phyloP scores from a whole-genome alignment of 2,888 invertebrate species.

The Leucophora obtusa region DNA sequence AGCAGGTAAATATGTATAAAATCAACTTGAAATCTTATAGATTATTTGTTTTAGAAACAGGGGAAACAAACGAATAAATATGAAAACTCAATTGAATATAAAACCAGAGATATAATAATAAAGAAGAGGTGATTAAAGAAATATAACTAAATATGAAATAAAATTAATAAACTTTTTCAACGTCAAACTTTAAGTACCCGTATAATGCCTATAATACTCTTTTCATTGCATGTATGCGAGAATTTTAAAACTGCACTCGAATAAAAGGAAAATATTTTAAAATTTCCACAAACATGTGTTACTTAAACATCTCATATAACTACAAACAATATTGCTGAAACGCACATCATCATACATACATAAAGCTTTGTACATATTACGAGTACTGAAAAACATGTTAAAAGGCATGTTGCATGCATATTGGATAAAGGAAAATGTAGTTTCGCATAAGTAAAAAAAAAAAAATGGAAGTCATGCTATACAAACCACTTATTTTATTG shows the following conservation, averaged over 20 bases:
- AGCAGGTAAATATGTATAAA: conserved; percentile 53
- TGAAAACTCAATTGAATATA: conserved; percentile 16
- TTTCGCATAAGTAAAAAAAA: background rate
- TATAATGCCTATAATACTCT: background rate
- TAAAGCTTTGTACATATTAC: conserved; percentile 26
- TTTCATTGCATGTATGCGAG: background rate
- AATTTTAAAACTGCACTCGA: conserved; percentile 2
- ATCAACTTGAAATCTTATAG: conserved; percentile 26
- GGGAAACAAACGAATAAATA: background rate
- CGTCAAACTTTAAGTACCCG: too few relatives aligned
- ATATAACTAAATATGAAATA: background rate
- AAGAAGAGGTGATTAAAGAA: conserved; percentile 13
- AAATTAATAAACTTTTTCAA: conserved; percentile 34
- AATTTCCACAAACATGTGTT: conserved; percentile 45
- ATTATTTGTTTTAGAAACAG: background rate
- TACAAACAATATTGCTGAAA: background rate
- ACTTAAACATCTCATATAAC: conserved; percentile 16
- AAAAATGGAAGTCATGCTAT: too few relatives aligned
- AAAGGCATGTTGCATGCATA: conserved; percentile 46
- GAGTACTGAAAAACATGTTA: conserved; percentile 34
- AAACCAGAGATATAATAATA: conserved; percentile 1
- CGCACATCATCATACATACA: background rate
- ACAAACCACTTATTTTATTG: too few relatives aligned
- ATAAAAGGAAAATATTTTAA: background rate
- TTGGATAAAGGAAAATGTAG: conserved; percentile 10